Evolutionary conservation across 2,113 vertebrate species (phyloP).

Genomic region (Hemibagrus wyckioides): DNA sequence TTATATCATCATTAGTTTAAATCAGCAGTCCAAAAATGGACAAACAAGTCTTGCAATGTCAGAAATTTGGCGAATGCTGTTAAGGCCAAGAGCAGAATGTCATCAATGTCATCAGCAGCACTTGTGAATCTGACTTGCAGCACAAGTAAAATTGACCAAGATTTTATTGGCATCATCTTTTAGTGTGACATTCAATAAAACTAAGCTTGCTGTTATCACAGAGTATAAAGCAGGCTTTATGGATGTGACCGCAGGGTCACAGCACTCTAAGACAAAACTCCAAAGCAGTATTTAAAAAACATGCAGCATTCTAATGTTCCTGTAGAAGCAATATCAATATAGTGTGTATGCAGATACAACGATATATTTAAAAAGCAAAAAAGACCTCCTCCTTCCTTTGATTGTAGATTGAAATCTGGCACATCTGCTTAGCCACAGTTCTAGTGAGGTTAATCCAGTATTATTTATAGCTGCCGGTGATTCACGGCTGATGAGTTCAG

Average conservation of each 20-base stretch:
- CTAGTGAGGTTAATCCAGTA: slow-evolving; percentile 15
- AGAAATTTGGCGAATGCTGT: neutral
- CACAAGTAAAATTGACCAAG: neutral
- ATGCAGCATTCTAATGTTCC: neutral
- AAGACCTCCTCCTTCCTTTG: neutral
- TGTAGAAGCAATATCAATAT: neutral
- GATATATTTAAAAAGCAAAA: neutral
- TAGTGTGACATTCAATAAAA: neutral
- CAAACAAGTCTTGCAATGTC: neutral
- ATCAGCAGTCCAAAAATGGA: neutral
- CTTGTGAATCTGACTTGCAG: neutral
- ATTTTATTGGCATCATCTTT: neutral
- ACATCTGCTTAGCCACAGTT: slow-evolving; percentile 16
- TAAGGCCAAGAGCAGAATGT: neutral
- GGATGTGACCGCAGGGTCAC: neutral
- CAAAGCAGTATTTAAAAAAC: neutral
- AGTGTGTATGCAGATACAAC: neutral
- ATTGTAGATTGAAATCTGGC: slow-evolving; percentile 10
- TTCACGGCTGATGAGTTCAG: slow-evolving; percentile 38
- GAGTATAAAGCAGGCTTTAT: neutral
- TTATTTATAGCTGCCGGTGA: slow-evolving; percentile 37
- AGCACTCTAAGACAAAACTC: neutral
- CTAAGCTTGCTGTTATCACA: neutral
- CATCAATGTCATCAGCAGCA: neutral
- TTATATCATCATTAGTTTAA: neutral